Evolutionary conservation across 2,888 invertebrate species (phyloP), one percentile per base, ranked within the genome.

Genomic region (Lysandra coridon): DNA sequence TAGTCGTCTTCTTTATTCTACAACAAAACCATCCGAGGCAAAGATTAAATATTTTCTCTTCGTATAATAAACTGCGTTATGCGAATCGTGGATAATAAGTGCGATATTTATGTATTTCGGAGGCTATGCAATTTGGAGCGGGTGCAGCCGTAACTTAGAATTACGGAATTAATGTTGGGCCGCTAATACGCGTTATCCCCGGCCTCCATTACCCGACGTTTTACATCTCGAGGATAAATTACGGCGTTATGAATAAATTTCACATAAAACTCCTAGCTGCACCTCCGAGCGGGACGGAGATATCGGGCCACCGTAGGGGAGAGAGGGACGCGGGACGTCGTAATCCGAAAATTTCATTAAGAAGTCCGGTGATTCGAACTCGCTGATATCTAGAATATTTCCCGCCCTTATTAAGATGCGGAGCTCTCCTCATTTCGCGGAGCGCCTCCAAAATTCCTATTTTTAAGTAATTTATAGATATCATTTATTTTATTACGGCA

Each of bases 201-300:
- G 83, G 86, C 87, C 87, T 85, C 89, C 91, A 93, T 93, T 93
- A 92, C 92, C 84, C 83, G 88, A 88, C 91, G 89, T 91, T 93
- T 92, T 91, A 91, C 93, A 92, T 88, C 87, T 87, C 89, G 86
- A 87, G 92, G 93, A 94, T 95, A 93, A 94, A 95, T 95, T 95
- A 95, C 93, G 88, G 90, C 90, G 94, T 95, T 95, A 95, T 95
- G 95, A 95, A 95, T 95, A 95, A 95, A 95, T 95, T 94, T 95
- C 92, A 88, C 94, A 95, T 95, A 95, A 95, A 95, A 93, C 92
- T 93, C 89, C 84, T 87, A 87, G 92, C 89, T 94, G 95, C 94
- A 94, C 94, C 94, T 94, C 92, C 88, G 89, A 92, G 85, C 85
- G 91, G 84, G 92, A 91, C 83, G 84, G 88, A 80, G 82, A 85